Base-by-base conservation (phyloP, 2,113 vertebrate species). In the Phalacrocorax brasilianus region DNA sequence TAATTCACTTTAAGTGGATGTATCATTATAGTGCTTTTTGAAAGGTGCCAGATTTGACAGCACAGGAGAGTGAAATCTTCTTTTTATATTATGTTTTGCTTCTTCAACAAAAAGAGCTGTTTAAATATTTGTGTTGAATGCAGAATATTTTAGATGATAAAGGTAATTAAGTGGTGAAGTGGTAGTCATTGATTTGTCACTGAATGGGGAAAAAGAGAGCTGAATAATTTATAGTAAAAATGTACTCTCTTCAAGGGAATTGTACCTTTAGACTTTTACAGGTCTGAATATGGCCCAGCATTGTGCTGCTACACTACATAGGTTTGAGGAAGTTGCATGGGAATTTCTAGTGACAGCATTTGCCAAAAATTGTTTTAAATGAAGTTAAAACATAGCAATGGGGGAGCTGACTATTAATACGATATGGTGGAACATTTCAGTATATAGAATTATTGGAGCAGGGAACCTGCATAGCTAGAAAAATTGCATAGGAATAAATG, bases 101-200 rank as follows among this genome's bases (percentile, higher is more conserved):
- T 90, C 92, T 86, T 96, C 93, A 94, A 89, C 91, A 95, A 93
- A 97, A 96, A 93, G 88, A 78, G 28, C 66, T 80, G 93, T 94
- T 97, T 91, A 96, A 92, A 92, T 95, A 96, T 97, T 97, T 97
- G 96, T 96, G 67, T 79, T 33, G 96, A 97, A 96, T 97, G 72
- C 83, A 94, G 71, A 88, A 12, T 97, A 95, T 96, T 97, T 98
- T 94, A 97, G 75, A 72, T 88, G 24, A 97, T 68, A 95, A 89
- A 84, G 95, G 97, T 93, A 97, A 97, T 96, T 97, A 95, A 94
- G 63, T 93, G 83, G 67, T 96, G 82, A 92, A 97, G 91, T 95
- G 65, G 81, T 96, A 98, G 74, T 76, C 83, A 97, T 79, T 93
- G 97, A 96, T 97, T 97, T 97, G 85, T 95, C 83, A 96, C 58